These are phyloP conservation scores for Elgonia sp. DNA, from an alignment of 2,888 invertebrate genomes.

Conservation along the genomic window DNA sequence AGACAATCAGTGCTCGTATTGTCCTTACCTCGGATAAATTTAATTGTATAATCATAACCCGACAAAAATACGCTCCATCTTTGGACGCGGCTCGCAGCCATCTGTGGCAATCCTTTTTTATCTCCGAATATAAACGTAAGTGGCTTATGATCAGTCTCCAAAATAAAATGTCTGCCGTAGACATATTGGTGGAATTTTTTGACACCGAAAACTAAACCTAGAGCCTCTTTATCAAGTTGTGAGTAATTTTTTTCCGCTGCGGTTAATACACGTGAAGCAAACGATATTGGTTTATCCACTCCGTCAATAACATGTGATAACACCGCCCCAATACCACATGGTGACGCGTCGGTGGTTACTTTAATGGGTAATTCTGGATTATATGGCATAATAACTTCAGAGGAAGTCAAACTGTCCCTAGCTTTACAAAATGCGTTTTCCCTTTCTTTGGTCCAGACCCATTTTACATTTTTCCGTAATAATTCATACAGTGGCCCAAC, in stretches of 20 bases:
- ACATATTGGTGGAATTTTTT: constrained; percentile 77
- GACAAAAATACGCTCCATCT: constrained; percentile 54
- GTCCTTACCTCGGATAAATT: too few relatives aligned
- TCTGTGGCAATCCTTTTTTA: constrained; percentile 44
- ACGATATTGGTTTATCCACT: constrained; percentile 74
- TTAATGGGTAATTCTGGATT: constrained; percentile 74
- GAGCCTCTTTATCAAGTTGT: constrained; percentile 79
- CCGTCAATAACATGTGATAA: constrained; percentile 73
- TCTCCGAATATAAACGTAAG: constrained; percentile 65
- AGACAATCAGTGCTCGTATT: too few relatives aligned
- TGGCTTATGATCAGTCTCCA: constrained; percentile 85
- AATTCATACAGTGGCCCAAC: too few relatives aligned
- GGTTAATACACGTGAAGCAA: constrained; percentile 71
- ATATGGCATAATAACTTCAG: too few relatives aligned
- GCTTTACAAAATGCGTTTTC: too few relatives aligned
- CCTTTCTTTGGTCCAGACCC: too few relatives aligned
- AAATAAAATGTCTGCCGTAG: constrained; percentile 76
- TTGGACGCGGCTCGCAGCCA: constrained; percentile 53
- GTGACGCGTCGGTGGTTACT: constrained; percentile 85
- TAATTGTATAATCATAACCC: too few relatives aligned
- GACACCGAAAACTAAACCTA: constrained; percentile 76
- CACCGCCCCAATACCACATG: constrained; percentile 82
- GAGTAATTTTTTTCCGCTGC: constrained; percentile 75
- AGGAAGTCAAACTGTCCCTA: too few relatives aligned
- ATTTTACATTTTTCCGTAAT: too few relatives aligned